Evolutionary conservation across 64 coral and sea anemone genomes (phyloP).

Genomic region (Actinia tenebrosa): DNA sequence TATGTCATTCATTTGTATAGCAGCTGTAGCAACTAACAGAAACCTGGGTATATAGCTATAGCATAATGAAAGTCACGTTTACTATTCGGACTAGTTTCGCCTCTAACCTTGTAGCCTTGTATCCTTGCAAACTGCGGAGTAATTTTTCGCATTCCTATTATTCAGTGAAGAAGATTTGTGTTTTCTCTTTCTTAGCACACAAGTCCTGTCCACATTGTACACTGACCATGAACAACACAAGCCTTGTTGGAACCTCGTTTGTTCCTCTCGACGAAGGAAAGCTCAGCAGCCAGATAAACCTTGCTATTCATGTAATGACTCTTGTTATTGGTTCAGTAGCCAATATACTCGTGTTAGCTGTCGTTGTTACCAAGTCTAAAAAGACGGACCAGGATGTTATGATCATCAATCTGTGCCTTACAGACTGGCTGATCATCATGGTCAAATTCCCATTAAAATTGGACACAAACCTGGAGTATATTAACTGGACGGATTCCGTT

Average conservation of each 20-base stretch:
- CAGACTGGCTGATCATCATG: neutral
- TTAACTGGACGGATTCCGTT: neutral
- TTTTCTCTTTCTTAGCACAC: neutral
- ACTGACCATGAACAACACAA: neutral
- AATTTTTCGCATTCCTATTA: no score
- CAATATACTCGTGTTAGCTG: neutral
- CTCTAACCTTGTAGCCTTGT: no score
- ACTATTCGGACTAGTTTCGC: no score
- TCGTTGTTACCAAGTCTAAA: neutral
- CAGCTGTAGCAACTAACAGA: no score
- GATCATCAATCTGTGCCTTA: neutral
- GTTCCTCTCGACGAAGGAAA: neutral
- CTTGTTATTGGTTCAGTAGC: neutral
- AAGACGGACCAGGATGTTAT: neutral
- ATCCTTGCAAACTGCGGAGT: no score
- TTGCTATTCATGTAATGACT: neutral
- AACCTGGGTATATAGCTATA: no score
- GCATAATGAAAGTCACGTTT: no score
- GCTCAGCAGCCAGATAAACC: neutral
- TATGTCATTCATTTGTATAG: no score
- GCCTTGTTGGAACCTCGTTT: neutral
- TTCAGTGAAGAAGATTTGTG: no score
- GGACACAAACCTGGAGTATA: neutral
- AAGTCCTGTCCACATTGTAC: neutral
- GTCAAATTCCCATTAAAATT: neutral